Evolutionary conservation across 2,797 vertebrate genomes (phyloP).

Genomic region (Sandelia bainsii): DNA sequence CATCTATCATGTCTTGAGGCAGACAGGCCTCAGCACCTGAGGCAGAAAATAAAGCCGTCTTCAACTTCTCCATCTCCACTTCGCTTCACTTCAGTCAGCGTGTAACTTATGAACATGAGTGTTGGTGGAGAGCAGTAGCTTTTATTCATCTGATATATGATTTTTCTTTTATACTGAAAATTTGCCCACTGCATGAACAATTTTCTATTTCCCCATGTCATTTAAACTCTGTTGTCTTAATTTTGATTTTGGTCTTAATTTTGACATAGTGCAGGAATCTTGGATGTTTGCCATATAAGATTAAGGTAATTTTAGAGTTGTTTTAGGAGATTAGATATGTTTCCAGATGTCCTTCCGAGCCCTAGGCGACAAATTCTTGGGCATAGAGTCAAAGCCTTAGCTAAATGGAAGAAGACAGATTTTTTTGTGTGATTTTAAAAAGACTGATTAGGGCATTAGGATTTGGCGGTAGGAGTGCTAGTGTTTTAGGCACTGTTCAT

Average conservation of each 20-base stretch:
- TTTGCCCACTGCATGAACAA: not conserved
- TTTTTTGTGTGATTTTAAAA: conserved; percentile 58
- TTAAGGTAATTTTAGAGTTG: conserved; percentile 48
- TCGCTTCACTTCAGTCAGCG: conserved; percentile 9
- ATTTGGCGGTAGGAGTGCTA: conserved; percentile 59
- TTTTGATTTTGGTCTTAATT: not conserved
- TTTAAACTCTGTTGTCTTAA: conserved; percentile 22
- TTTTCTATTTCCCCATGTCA: conserved; percentile 3
- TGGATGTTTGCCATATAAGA: conserved; percentile 64
- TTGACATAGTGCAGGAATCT: conserved; percentile 13
- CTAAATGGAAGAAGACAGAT: conserved; percentile 41
- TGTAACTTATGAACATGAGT: conserved; percentile 1
- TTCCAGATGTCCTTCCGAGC: conserved; percentile 68
- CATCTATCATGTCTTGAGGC: conserved; percentile 29
- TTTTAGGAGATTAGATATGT: conserved; percentile 69
- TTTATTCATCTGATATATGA: conserved; percentile 5
- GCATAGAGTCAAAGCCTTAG: conserved; percentile 54
- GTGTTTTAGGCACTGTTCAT: conserved; percentile 46
- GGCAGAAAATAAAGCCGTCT: conserved; percentile 31
- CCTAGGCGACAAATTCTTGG: conserved; percentile 26
- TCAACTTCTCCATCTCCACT: conserved; percentile 12
- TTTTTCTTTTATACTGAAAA: conserved; percentile 3
- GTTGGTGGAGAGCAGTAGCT: not conserved
- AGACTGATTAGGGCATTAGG: conserved; percentile 69
- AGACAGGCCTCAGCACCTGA: conserved; percentile 39